Evolutionary conservation across 1,140 invertebrate genomes (phyloP).

Genomic region (Stratiolaelaps scimitus): DNA sequence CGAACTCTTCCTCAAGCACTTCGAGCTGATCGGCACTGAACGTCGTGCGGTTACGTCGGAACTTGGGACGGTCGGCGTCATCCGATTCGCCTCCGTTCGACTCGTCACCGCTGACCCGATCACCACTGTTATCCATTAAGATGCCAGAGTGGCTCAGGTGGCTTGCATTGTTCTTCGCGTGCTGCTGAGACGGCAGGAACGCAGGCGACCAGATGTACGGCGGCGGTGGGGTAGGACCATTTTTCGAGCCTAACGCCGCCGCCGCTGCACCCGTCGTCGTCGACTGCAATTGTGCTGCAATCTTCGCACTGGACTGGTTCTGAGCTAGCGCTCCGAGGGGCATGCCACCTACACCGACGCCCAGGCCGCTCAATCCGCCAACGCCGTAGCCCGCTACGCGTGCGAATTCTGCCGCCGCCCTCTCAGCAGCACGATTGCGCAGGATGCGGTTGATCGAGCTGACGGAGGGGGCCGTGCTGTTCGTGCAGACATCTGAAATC

Average conservation of each 20-base stretch:
- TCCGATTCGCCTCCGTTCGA: conserved; percentile 30
- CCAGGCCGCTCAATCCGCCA: neutral
- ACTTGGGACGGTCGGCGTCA: conserved; percentile 41
- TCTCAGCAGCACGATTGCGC: conserved; percentile 68
- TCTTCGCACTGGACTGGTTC: neutral
- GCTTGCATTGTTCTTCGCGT: neutral
- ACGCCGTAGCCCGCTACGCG: conserved; percentile 69
- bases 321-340: neutral
- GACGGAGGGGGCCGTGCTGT: conserved; percentile 69
- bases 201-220: conserved; percentile 11
- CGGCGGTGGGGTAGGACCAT: neutral
- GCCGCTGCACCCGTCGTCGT: too few relatives aligned
- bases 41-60: conserved; percentile 79
- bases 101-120: conserved; percentile 5
- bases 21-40: conserved; percentile 86
- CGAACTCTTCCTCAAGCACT: conserved; percentile 86
- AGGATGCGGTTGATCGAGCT: conserved; percentile 84
- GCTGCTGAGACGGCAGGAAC: neutral
- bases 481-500: conserved; percentile 67
- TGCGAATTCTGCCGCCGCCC: conserved; percentile 84
- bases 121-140: neutral
- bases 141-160: neutral
- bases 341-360: neutral
- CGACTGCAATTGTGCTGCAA: too few relatives aligned
- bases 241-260: too few relatives aligned